Evolutionary conservation across 1,140 invertebrate species (phyloP).

Genomic region (Chymomyza costata): DNA sequence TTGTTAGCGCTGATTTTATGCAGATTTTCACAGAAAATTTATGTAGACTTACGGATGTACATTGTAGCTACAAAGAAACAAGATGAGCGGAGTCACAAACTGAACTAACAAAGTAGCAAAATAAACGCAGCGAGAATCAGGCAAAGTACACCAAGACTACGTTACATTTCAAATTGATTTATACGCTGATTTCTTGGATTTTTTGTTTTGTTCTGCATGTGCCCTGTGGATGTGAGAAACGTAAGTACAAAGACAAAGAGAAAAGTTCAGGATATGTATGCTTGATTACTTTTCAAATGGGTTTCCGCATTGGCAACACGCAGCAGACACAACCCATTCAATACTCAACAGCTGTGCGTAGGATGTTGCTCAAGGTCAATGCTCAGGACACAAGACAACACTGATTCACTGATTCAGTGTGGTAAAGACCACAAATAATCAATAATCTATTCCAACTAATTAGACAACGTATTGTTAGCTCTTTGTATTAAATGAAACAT

Average conservation of each 20-base stretch:
- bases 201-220: background rate
- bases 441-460: conserved; percentile 25
- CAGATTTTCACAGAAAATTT: conserved; percentile 64
- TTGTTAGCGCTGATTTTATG: conserved; percentile 71
- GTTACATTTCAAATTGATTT: conserved; percentile 72
- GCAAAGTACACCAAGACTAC: conserved; percentile 60
- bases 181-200: conserved; percentile 28
- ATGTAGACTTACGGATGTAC: conserved; percentile 62
- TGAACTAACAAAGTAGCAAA: conserved; percentile 15
- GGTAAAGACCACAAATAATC: conserved; percentile 15
- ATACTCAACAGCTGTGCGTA: too few relatives aligned
- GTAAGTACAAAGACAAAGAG: conserved; percentile 1
- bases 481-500: conserved; percentile 18
- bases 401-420: too few relatives aligned
- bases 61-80: conserved; percentile 45
- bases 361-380: too few relatives aligned
- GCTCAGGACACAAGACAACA: too few relatives aligned
- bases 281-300: conserved; percentile 50
- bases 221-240: background rate
- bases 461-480: conserved; percentile 23
- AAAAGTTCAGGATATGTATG: conserved; percentile 18
- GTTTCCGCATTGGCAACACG: conserved; percentile 1
- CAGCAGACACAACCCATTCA: too few relatives aligned
- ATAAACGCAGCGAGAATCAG: conserved; percentile 24
- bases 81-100: too few relatives aligned